A percentile compares a stretch with the other conserved stretches of the same genome.
Conservation (phyloP, 2,797 vertebrate species). For the Taenioides sp. region DNA sequence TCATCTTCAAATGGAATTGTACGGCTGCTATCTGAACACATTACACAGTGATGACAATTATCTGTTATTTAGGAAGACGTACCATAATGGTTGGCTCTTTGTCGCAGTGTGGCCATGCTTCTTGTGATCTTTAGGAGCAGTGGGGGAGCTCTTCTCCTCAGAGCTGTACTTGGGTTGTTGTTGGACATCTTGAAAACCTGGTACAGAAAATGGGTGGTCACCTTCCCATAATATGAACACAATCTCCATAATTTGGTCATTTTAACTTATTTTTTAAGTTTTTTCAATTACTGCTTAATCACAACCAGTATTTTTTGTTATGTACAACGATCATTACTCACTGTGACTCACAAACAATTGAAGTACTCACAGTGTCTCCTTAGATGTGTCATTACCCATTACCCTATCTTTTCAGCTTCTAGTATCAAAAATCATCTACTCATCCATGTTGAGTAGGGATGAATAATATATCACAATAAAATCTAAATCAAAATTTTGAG, state of each 20-base stretch:
- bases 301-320: conserved; percentile 27
- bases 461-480: too few relatives aligned
- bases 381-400: not conserved
- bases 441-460: too few relatives aligned
- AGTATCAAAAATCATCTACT: too few relatives aligned
- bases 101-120: conserved; percentile 45
- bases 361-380: not conserved
- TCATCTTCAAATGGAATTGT: conserved; percentile 66
- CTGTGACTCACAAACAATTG: conserved; percentile 33
- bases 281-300: conserved; percentile 19
- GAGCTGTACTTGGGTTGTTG: not conserved
- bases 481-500: too few relatives aligned
- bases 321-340: conserved; percentile 16
- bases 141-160: conserved; percentile 3
- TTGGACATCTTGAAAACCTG: conserved; percentile 9
- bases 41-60: conserved; percentile 64
- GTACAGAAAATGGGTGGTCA: not conserved
- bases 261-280: not conserved
- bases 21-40: conserved; percentile 66
- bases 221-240: not conserved
- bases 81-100: conserved; percentile 44
- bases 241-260: not conserved
- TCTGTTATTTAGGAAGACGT: conserved; percentile 66
- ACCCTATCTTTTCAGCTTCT: not conserved
- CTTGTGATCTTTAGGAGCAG: conserved; percentile 48